Conservation (phyloP, 2,888 invertebrate genomes). For the Pseudoips prasinana region DNA sequence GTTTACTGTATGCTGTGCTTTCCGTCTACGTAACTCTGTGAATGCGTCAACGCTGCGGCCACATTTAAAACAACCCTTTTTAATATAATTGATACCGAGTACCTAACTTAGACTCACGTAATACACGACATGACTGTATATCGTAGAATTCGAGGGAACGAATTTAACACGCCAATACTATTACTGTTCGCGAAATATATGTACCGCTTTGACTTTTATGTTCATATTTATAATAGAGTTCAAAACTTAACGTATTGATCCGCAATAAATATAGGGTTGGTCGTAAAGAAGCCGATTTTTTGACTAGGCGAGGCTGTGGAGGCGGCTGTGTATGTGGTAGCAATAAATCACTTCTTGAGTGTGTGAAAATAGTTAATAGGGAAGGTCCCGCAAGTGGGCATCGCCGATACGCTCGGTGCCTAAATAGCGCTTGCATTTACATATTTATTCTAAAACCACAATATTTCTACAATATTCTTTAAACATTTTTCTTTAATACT, state of each 20-base stretch:
- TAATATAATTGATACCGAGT: slow-evolving; percentile 49
- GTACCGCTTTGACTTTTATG: slow-evolving; percentile 21
- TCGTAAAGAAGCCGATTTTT: slow-evolving; percentile 64
- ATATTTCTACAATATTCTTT: slow-evolving; percentile 10
- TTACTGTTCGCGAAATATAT: slow-evolving; percentile 26
- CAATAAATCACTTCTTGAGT: slow-evolving; percentile 64
- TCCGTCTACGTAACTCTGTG: slow-evolving; percentile 6
- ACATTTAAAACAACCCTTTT: slow-evolving; percentile 55
- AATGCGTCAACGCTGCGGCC: slow-evolving; percentile 45
- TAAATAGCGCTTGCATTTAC: slow-evolving; percentile 29
- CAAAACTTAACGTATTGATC: slow-evolving; percentile 56
- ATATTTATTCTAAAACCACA: slow-evolving; percentile 21
- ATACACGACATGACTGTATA: slow-evolving; percentile 47
- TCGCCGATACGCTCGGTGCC: slow-evolving; percentile 44
- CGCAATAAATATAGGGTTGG: slow-evolving; percentile 61
- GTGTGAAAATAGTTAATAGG: slow-evolving; percentile 59
- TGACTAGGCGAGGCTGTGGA: slow-evolving; percentile 49
- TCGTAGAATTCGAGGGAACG: slow-evolving; percentile 26
- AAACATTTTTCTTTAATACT: neutral
- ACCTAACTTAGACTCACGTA: slow-evolving; percentile 49
- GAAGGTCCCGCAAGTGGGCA: slow-evolving; percentile 56
- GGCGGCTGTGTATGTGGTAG: slow-evolving; percentile 57
- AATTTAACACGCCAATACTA: slow-evolving; percentile 26
- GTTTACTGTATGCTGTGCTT: slow-evolving; percentile 23
- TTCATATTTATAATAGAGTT: slow-evolving; percentile 40